phyloP scores from a whole-genome alignment of 2,888 invertebrate species.

The Watsonalla binaria region DNA sequence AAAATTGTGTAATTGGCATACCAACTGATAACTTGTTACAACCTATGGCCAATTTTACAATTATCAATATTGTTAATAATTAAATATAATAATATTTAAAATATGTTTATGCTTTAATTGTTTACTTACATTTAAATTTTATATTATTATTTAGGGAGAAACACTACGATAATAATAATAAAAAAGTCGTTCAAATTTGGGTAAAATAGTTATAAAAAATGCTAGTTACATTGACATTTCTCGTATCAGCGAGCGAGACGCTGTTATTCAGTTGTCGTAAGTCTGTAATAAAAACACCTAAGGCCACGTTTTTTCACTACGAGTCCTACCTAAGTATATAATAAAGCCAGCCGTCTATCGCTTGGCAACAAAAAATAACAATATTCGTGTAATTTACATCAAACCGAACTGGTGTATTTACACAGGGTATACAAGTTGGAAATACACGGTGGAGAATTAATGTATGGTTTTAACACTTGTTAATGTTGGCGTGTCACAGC shows the following conservation, averaged over 20 bases:
- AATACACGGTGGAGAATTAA: conserved; percentile 18
- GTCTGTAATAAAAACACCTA: conserved; percentile 55
- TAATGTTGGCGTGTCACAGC: conserved; percentile 8
- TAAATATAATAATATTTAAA: conserved; percentile 79
- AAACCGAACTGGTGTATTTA: conserved; percentile 46
- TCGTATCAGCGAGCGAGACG: conserved; percentile 35
- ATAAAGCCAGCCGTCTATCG: conserved; percentile 44
- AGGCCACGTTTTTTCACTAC: conserved; percentile 74
- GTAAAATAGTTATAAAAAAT: conserved; percentile 63
- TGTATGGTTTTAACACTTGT: conserved; percentile 19
- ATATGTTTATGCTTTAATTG: conserved; percentile 77
- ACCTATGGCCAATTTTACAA: conserved; percentile 78
- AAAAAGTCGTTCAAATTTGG: conserved; percentile 61
- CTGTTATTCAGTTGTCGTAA: conserved; percentile 32
- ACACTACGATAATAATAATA: conserved; percentile 64
- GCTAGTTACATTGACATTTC: conserved; percentile 43
- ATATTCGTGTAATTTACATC: conserved; percentile 37
- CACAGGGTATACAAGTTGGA: conserved; percentile 23
- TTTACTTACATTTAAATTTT: conserved; percentile 77
- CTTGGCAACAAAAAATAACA: conserved; percentile 27
- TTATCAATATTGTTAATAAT: conserved; percentile 78
- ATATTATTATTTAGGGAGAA: conserved; percentile 68
- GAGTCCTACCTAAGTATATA: conserved; percentile 49
- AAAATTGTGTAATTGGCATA: conserved; percentile 79
- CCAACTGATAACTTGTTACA: conserved; percentile 77